phyloP scores from a whole-genome alignment of 2,113 vertebrate genomes.

The Lagenorhynchus albirostris region DNA sequence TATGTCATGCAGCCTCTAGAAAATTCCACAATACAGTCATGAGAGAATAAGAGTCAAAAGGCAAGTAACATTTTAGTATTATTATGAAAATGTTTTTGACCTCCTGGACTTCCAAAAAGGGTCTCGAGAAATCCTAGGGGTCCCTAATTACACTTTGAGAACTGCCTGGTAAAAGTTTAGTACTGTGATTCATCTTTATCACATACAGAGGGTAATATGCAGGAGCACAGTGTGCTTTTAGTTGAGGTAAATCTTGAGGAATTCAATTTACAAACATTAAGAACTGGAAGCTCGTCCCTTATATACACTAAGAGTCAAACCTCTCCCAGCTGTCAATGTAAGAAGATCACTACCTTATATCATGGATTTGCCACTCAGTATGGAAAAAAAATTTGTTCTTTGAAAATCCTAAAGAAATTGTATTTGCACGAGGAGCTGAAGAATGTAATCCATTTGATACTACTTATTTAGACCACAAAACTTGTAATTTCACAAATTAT shows the following conservation, averaged over 20 bases:
- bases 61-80: neutral
- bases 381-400: neutral
- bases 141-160: neutral
- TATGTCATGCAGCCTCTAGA: neutral
- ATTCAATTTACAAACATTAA: neutral
- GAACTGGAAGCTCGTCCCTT: constrained; percentile 3
- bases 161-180: neutral
- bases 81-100: neutral
- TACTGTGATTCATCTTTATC: neutral
- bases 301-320: neutral
- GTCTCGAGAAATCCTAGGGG: neutral
- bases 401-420: neutral
- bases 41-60: neutral
- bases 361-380: neutral
- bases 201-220: neutral
- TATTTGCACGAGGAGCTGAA: neutral
- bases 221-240: neutral
- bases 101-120: neutral
- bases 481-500: constrained; percentile 21
- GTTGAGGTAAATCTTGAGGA: neutral
- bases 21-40: neutral
- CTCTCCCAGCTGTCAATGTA: neutral
- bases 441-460: neutral
- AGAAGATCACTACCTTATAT: constrained; percentile 43
- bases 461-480: neutral